Evolutionary conservation across 2,888 invertebrate species (phyloP), one percentile per base, ranked within the genome.

Genomic region (Steinernema hermaphroditum): DNA sequence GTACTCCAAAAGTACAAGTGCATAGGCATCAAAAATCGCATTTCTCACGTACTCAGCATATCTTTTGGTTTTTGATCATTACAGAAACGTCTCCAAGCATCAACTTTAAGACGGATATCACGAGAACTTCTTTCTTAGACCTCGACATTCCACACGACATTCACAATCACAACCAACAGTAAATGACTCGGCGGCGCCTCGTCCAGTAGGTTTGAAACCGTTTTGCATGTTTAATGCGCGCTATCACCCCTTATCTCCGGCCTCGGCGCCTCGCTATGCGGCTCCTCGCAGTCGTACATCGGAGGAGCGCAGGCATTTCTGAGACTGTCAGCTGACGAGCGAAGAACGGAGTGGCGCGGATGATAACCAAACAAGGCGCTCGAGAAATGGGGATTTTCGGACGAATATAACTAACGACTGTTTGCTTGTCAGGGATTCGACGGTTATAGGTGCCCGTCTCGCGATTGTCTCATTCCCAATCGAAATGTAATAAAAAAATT

Each of bases 361-460:
- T 46, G 46, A 54, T 27, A 54, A 54, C 27, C 54, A 27, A 22
- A 54, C 54, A 54, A 54, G 27, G 6, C 27, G 8, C 9, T 27
- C n/a, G 54, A 16, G 22, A 16, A 46, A 46, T 46, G 46, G 22
- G 16, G 46, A 46, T 46, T 16, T 19, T 46, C n/a, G 37, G 27
- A 24, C 54, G 54, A 54, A 54, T 54, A n/a, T n/a, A n/a, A n/a
- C n/a, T n/a, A 54, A 54, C 54, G 54, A 54, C 54, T 54, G 54
- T 54, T 54, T 54, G 54, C 54, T 27, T 27, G 27, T 1, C 6
- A 22, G 8, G 54, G 6, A 54, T 54, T 54, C 22, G 14, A 24
- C 54, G 19, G 54, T 54, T 54, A 54, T 54, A 27, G 54, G 54
- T 54, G 37, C 37, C n/a, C n/a, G n/a, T n/a, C n/a, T 37, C 37